A percentile compares a stretch with the other conserved stretches of the same genome.
Evolutionary conservation across 2,113 vertebrate species (phyloP).

Genomic region (Etheostoma cragini): DNA sequence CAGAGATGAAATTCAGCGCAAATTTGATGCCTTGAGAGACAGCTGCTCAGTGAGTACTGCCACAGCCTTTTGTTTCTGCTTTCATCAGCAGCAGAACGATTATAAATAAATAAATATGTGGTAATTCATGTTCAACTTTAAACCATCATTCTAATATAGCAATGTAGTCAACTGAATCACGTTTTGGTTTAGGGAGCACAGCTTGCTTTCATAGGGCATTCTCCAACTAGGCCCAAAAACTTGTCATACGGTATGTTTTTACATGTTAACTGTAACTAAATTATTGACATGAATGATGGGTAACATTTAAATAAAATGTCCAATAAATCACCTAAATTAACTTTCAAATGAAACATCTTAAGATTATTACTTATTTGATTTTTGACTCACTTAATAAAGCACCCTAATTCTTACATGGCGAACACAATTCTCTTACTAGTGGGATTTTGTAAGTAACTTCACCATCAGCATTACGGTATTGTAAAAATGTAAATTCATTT

Average conservation of each 20-base stretch:
- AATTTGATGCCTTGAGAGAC: constrained; percentile 98
- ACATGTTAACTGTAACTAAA: not conserved
- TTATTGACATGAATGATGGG: not conserved
- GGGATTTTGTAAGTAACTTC: not conserved
- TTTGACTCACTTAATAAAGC: not conserved
- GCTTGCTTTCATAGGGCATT: not conserved
- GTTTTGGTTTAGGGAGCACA: constrained; percentile 8
- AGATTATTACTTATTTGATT: not conserved
- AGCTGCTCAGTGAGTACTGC: constrained; percentile 96
- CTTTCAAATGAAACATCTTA: not conserved
- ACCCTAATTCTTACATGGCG: not conserved
- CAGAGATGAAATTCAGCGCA: constrained; percentile 98
- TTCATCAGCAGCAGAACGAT: not conserved
- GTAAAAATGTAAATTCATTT: constrained; percentile 9
- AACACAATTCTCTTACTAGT: not conserved
- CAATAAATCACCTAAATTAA: not conserved
- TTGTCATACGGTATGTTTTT: not conserved
- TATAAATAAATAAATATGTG: constrained; percentile 4
- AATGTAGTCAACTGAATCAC: constrained; percentile 2
- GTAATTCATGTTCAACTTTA: constrained; percentile 14
- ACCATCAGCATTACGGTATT: not conserved
- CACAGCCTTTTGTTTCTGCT: constrained; percentile 27
- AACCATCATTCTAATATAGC: constrained; percentile 1
- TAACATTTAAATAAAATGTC: not conserved
- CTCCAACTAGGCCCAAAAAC: not conserved